A percentile compares a stretch with the other conserved stretches of the same genome.
phyloP scores from a whole-genome alignment of 2,888 invertebrate species.

The Synergus gifuensis region DNA sequence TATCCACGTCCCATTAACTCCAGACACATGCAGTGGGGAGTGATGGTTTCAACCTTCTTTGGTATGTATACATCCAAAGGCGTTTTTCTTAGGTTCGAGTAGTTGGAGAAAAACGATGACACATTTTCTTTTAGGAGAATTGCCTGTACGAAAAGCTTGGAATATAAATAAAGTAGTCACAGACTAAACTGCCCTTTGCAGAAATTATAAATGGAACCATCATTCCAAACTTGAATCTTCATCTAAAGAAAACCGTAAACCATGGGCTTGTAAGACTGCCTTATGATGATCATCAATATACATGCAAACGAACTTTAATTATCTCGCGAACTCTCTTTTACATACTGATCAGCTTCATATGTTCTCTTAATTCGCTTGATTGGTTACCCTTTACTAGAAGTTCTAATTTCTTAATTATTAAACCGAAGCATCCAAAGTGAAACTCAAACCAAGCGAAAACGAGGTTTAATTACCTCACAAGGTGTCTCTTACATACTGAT shows the following conservation, averaged over 20 bases:
- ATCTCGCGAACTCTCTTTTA: conserved; percentile 3
- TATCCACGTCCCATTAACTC: conserved; percentile 71
- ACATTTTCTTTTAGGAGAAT: neutral
- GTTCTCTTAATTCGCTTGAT: neutral
- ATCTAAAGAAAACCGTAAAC: neutral
- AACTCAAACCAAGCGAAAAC: neutral
- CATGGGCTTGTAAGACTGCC: neutral
- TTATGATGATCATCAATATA: neutral
- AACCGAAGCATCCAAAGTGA: neutral
- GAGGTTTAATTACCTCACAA: neutral
- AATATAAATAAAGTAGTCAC: neutral
- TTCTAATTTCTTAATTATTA: conserved; percentile 4
- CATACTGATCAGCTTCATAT: conserved; percentile 9
- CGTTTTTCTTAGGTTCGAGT: neutral
- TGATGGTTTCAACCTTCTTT: neutral
- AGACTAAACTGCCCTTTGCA: neutral
- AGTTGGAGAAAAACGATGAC: neutral
- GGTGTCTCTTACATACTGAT: neutral
- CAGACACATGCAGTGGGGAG: conserved; percentile 63
- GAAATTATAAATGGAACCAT: neutral
- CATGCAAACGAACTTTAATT: conserved; percentile 14
- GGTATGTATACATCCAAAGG: neutral
- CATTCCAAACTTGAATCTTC: neutral
- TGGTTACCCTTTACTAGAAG: neutral
- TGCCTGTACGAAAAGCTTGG: neutral